Evolutionary conservation across 37 sponge, comb jelly and placozoan species (phyloP), one percentile per base, ranked within the genome.

Genomic region (Oscarella lobularis): DNA sequence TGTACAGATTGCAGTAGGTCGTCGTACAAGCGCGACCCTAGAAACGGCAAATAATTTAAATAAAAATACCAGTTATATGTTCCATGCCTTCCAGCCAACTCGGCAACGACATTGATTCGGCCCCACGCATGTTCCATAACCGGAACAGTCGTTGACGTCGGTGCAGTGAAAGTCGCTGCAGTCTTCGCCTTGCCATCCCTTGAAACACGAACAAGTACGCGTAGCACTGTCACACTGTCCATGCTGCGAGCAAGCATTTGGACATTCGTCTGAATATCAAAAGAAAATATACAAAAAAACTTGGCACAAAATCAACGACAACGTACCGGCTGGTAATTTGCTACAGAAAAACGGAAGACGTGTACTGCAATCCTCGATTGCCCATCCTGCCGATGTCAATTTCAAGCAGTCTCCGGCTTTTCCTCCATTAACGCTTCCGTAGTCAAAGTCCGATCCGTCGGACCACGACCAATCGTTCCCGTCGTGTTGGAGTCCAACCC

Each of bases 31-130:
- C 60, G 60, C 60, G 60, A 48, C 60, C 60, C 60, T 48, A 48
- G 60, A 27, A 48, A 48, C 60, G 20, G 60, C 60, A 48, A 9
- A 48, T 27, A n/a, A n/a, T n/a, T n/a, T n/a, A n/a, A n/a, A n/a
- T n/a, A n/a, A 27, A 20, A 48, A 48, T 48, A 48, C 60, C 9
- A 48, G 60, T 27, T 20, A 48, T 48, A 48, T n/a, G n/a, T n/a
- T n/a, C n/a, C n/a, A n/a, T n/a, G n/a, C 60, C 60, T 48, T 48
- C 60, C 60, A 48, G 9, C 60, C 60, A 48, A 48, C 60, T 48
- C 60, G 9, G 60, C 60, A 48, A 48, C 60, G 60, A 20, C 60
- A 48, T 20, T 48, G 60, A 48, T 48, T 48, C 9, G 60, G 60
- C 20, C 60, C 60, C 9, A 48, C 60, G 20, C 60, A 48, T 20